Evolutionary conservation across 2,888 invertebrate genomes (phyloP).

Genomic region (Apamea monoglypha): DNA sequence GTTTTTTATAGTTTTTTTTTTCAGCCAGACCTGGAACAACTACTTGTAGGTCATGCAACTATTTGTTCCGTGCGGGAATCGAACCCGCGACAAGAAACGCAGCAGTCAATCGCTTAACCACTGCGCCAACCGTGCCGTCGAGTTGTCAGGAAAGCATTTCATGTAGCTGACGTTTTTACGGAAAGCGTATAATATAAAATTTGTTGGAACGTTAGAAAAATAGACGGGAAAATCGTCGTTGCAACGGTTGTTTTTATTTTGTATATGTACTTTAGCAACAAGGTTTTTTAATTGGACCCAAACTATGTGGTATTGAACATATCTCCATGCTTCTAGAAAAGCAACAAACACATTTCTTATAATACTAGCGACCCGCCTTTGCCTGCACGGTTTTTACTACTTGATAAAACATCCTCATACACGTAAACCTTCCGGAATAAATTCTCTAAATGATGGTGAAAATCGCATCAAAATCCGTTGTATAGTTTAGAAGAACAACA

Average conservation of each 20-base stretch:
- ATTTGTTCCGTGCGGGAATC: no score
- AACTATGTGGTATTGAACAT: not conserved
- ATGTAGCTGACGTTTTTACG: not conserved
- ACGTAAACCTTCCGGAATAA: no score
- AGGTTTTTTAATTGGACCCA: not conserved
- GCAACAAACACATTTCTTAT: not conserved
- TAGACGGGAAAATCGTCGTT: not conserved
- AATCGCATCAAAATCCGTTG: no score
- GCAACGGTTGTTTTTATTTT: not conserved
- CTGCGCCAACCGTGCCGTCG: no score
- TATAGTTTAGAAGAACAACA: no score
- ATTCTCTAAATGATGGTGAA: no score
- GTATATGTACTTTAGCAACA: not conserved
- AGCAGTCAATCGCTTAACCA: no score
- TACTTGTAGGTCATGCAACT: no score
- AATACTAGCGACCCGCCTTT: not conserved
- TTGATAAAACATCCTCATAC: not conserved
- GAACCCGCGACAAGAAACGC: no score
- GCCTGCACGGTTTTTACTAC: not conserved
- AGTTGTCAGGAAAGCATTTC: constrained; percentile 6
- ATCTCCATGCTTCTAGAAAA: not conserved
- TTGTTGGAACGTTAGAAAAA: not conserved
- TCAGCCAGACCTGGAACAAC: no score
- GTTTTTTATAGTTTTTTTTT: constrained; percentile 3
- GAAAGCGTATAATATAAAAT: not conserved